Evolutionary conservation across 2,888 invertebrate species (phyloP).

Genomic region (Heliconius sara): DNA sequence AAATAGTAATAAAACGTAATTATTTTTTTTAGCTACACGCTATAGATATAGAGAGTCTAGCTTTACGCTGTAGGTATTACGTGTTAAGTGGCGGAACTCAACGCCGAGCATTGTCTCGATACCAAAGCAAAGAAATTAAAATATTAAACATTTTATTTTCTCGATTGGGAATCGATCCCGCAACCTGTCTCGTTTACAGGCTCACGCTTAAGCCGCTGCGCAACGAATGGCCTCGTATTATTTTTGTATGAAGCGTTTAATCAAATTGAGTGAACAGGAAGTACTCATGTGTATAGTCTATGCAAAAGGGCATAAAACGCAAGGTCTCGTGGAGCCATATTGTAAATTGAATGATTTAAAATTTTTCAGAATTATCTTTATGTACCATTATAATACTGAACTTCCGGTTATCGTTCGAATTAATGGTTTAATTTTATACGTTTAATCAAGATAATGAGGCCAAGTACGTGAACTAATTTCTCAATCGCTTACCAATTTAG

Average conservation of each 20-base stretch:
- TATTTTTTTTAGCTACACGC: background rate
- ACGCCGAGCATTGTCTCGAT: too few relatives aligned
- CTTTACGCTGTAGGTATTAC: too few relatives aligned
- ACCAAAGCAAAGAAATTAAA: too few relatives aligned
- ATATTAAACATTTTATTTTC: too few relatives aligned
- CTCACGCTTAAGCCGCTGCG: too few relatives aligned
- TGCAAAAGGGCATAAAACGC: constrained; percentile 22
- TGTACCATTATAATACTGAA: background rate
- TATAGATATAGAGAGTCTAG: too few relatives aligned
- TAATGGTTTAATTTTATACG: constrained; percentile 7
- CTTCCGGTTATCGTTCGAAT: constrained; percentile 3
- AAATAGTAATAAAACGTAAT: constrained; percentile 33
- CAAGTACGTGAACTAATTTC: constrained; percentile 1
- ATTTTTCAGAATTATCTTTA: background rate
- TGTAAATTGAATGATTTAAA: constrained; percentile 8
- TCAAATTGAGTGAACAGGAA: constrained; percentile 22
- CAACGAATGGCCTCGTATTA: background rate
- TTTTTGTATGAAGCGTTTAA: background rate
- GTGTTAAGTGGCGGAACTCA: too few relatives aligned
- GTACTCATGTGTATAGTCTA: background rate
- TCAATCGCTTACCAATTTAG: constrained; percentile 3
- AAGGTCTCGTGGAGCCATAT: constrained; percentile 17
- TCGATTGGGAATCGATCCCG: too few relatives aligned
- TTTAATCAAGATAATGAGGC: background rate
- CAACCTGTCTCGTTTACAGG: too few relatives aligned